Base-by-base conservation (phyloP, 1,140 invertebrate genomes). In the Saccostrea glomerata region DNA sequence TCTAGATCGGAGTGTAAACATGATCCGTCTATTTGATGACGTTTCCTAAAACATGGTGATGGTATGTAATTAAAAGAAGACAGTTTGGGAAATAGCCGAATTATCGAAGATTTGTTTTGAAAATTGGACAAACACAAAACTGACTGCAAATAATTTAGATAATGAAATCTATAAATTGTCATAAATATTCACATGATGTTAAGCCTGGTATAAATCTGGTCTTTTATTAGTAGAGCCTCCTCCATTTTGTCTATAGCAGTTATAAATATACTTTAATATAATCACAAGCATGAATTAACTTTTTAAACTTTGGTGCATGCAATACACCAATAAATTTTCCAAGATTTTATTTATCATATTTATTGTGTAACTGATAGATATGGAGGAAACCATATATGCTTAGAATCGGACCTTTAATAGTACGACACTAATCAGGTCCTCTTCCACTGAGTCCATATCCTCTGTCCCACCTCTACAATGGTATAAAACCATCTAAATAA, bases 11-110 rank as follows among this genome's bases (percentile, higher is more conserved):
- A 58, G 56, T 83, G 88, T 89, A 86, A 89, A 89, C 83, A 89
- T 47, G 70, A 47, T 84, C 86, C 87, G 56, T 87, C 70, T 87
- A 70, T 73, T 89, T 87, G 85, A 89, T 86, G 88, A 87, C 88
- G 66, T 86, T 88, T 89, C 84, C n/a, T 86, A 54, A 66, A 63
- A 87, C 56, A 87, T 47, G n/a, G 25, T 84, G 55, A 70, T 87
- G 86, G 83, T 83, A 87, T n/a, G 58, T 87, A 89, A 89, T 89
- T 89, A 87, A 89, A 73, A 36, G 55, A 89, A 86, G 86, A 89
- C 82, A 82, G 85, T 66, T 63, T 82, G 36, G 85, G 55, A 87
- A 85, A 89, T 25, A 30, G 30, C 70, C 25, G 25, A 77, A 77
- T 87, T 87, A 77, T 25, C 84, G 73, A 66, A 30, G 66, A 89